Evolutionary conservation across 2,888 invertebrate genomes (phyloP), one percentile per base, ranked within the genome.

Genomic region (Drosophila emarginata): DNA sequence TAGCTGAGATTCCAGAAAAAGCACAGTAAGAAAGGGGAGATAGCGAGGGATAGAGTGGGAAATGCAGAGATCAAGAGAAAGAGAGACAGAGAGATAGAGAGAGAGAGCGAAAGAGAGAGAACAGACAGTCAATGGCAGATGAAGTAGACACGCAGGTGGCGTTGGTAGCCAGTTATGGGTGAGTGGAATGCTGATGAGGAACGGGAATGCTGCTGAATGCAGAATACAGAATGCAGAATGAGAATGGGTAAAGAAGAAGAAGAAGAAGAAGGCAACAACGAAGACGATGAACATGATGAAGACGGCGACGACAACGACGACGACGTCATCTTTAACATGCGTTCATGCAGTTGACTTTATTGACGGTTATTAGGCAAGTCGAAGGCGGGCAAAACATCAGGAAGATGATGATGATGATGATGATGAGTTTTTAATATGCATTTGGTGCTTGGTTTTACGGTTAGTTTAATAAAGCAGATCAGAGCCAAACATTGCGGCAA

Each of bases 351-450:
- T 84, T 78, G 79, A 79, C 81, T 84, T 76, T 74, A 84, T 84
- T 87, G 83, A 80, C 85, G 87, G 87, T 87, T 84, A 87, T 84
- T 84, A 87, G 82, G 72, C 84, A 85, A 87, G 80, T 84, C 75
- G 87, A 84, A 84, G 84, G 84, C 87, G 87, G 82, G 72, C 72
- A 87, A 84, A 45, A 81, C 87, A 78, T 77, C 75, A 74, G 74
- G 71, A 75, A 73, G 76, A 71, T 53, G 32, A 18, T 71, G 60
- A 51, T 71, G 65, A 61, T 87, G 79, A 86, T 80, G 86, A 81
- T 84, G 85, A 84, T 87, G 87, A 74, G 69, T 78, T 84, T 87
- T 87, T 84, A 84, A 84, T 84, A 87, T 84, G 87, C 83, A 84
- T 81, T 81, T 77, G 79, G 77, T 78, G 86, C 71, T 79, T 78